Base-by-base conservation (phyloP, 1,140 invertebrate genomes). In the Zaprionus gabonicus region DNA sequence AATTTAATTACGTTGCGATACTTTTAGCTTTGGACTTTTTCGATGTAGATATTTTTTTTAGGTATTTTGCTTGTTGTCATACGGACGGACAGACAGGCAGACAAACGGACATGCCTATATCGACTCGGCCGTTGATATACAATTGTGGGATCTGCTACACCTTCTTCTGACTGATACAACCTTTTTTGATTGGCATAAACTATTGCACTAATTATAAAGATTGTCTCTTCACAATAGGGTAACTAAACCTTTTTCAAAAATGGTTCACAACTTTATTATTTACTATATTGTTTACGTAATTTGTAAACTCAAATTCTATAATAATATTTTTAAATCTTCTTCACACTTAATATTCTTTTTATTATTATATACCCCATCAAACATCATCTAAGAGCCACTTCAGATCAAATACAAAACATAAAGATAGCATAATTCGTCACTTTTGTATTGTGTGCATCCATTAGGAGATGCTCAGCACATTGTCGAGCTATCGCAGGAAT, bases 21-120 rank as follows among this genome's bases (percentile, higher is more conserved):
- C 9, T 13, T 23, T 51, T 25, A 10, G 7, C 12, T 51, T 51
- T 13, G 10, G 3, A 25, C 4, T 51, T 51, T 51, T 6, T 6
- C 15, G 15, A 41, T 4, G 13, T 41, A 41, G 13, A 15, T 6
- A 20, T 62, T 67, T 55, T 80, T 49, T 81, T 56, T 64, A 57
- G 76, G 44, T 56, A 80, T 44, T 63, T 62, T n/a, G n/a, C n/a
- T n/a, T n/a, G n/a, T n/a, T n/a, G n/a, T n/a, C n/a, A n/a, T n/a
- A n/a, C n/a, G n/a, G n/a, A n/a, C n/a, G n/a, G n/a, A n/a, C n/a
- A n/a, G n/a, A n/a, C n/a, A n/a, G n/a, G n/a, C n/a, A n/a, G n/a
- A n/a, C n/a, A n/a, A n/a, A n/a, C n/a, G n/a, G n/a, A n/a, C n/a
- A n/a, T n/a, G n/a, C n/a, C n/a, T n/a, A n/a, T n/a, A n/a, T n/a